These are phyloP conservation scores for Temnothorax rugatulus DNA, from an alignment of 2,888 invertebrate genomes.

Conservation along the genomic window DNA sequence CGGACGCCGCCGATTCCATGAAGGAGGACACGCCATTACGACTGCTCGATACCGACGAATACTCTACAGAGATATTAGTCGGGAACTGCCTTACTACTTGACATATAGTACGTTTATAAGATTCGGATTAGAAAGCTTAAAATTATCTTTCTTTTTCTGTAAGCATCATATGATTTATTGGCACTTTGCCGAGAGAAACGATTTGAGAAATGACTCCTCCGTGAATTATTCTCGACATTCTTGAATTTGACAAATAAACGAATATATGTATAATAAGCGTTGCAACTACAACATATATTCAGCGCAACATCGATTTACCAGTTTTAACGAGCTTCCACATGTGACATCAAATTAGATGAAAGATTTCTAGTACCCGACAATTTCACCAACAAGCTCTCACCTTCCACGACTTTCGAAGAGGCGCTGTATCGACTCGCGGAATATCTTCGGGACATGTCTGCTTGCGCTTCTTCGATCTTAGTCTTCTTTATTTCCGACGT, in stretches of 20 bases:
- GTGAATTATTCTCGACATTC: not conserved
- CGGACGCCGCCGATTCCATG: constrained; percentile 79
- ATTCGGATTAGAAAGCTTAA: not conserved
- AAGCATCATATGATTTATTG: not conserved
- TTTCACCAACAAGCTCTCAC: constrained; percentile 81
- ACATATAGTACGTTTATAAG: not conserved
- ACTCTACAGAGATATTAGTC: constrained; percentile 78
- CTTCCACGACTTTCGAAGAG: constrained; percentile 89
- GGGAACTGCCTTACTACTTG: constrained; percentile 22
- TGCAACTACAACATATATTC: constrained; percentile 8
- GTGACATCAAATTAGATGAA: constrained; percentile 31
- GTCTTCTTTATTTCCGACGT: constrained; percentile 75
- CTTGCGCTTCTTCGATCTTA: constrained; percentile 78
- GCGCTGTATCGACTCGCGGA: constrained; percentile 88
- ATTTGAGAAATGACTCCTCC: no score
- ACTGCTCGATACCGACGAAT: constrained; percentile 84
- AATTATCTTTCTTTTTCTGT: not conserved
- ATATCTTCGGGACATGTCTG: constrained; percentile 84
- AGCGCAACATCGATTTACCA: constrained; percentile 26
- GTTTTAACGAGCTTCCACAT: constrained; percentile 25
- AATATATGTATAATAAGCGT: constrained; percentile 9
- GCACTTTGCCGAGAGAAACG: not conserved
- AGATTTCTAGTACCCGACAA: not conserved
- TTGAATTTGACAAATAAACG: not conserved
- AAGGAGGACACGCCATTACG: constrained; percentile 83